A percentile compares a stretch with the other conserved stretches of the same genome.
Conservation (phyloP, 1,140 invertebrate genomes). For the Pachypeltis micranthus region DNA sequence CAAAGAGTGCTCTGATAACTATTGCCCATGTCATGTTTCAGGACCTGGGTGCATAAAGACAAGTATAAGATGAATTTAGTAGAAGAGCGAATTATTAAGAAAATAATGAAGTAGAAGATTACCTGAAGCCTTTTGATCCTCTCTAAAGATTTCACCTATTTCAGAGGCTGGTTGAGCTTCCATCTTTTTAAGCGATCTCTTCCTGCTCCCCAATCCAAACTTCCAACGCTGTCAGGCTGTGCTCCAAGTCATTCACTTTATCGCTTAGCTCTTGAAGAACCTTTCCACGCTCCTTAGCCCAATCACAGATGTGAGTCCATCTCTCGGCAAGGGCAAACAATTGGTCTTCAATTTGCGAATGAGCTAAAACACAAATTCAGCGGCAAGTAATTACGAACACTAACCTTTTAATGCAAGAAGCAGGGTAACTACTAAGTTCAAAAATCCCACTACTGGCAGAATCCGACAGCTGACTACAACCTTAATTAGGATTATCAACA, state of each 20-base stretch:
- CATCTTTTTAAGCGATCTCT: conserved; percentile 57
- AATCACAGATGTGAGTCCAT: conserved; percentile 73
- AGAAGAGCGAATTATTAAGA: no score
- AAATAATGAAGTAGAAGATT: no score
- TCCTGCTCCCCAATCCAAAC: conserved; percentile 62
- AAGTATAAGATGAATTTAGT: no score
- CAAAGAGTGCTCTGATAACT: conserved; percentile 39
- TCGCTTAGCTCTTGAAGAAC: conserved; percentile 45
- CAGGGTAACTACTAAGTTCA: no score
- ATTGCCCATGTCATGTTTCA: conserved; percentile 44
- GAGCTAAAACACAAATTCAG: no score
- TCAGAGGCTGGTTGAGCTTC: conserved; percentile 58
- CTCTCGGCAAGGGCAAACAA: conserved; percentile 71
- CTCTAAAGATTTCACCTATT: conserved; percentile 35
- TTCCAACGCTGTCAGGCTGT: conserved; percentile 50
- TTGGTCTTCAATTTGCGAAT: conserved; percentile 70
- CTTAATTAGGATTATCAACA: no score
- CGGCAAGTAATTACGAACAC: no score
- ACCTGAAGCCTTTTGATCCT: conserved; percentile 34
- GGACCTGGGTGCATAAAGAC: conserved; percentile 36
- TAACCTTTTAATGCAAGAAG: no score
- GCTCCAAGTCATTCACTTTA: conserved; percentile 43
- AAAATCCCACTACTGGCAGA: no score
- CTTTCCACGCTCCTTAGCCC: conserved; percentile 62
- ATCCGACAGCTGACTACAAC: no score